These are phyloP conservation scores for Cromileptes altivelis DNA, from an alignment of 2,113 vertebrate genomes.

Conservation along the genomic window DNA sequence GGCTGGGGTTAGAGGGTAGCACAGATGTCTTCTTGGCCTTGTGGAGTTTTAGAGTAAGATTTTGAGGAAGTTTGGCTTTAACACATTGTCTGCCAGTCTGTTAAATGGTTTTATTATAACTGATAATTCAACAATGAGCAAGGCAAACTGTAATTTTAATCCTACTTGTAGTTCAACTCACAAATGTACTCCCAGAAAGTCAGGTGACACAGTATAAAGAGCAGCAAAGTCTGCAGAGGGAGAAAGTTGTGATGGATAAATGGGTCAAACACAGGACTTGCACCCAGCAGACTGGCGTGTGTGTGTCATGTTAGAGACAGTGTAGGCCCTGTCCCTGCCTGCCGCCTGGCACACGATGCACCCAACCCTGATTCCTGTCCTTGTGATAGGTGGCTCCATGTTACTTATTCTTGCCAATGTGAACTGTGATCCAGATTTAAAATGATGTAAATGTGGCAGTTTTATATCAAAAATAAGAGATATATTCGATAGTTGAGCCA, in stretches of 20 bases:
- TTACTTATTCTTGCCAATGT: neutral
- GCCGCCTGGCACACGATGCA: too few species aligned
- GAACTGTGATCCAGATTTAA: neutral
- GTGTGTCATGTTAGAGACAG: too few species aligned
- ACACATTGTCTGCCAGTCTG: neutral
- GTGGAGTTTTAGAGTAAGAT: slow-evolving; percentile 9
- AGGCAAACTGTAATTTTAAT: neutral
- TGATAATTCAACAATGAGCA: neutral
- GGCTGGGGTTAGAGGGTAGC: neutral
- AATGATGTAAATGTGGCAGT: neutral
- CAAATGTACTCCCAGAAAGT: too few species aligned
- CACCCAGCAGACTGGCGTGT: too few species aligned
- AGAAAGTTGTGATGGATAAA: too few species aligned
- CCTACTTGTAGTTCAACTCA: too few species aligned
- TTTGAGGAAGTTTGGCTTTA: neutral
- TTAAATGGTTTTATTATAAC: neutral
- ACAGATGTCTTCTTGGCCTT: slow-evolving; percentile 1
- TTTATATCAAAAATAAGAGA: neutral
- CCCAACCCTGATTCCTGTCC: too few species aligned
- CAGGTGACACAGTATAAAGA: too few species aligned
- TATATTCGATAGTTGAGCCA: neutral
- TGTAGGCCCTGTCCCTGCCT: too few species aligned
- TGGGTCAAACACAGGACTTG: too few species aligned
- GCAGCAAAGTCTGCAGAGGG: too few species aligned
- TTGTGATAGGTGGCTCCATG: too few species aligned